phyloP scores from a whole-genome alignment of 2,888 invertebrate genomes.

The Heteromurus nitidus region DNA sequence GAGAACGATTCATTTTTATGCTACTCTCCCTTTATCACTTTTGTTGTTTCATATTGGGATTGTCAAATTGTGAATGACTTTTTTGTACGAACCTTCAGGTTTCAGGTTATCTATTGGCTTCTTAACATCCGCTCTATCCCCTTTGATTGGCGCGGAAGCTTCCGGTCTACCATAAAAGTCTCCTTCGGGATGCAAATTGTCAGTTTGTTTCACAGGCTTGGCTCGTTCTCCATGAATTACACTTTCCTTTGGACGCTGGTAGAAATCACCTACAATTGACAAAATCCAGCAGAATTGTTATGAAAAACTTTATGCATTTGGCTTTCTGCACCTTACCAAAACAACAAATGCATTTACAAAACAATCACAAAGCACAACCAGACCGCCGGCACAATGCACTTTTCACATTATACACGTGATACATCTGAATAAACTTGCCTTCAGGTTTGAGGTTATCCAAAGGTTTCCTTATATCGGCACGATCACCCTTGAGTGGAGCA shows the following conservation, averaged over 20 bases:
- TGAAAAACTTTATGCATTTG: too few relatives aligned
- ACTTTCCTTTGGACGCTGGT: slow-evolving; percentile 77
- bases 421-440: too few relatives aligned
- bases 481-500: too few relatives aligned
- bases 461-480: too few relatives aligned
- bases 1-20: neutral
- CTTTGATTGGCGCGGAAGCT: slow-evolving; percentile 75
- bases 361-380: slow-evolving; percentile 1
- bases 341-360: too few relatives aligned
- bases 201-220: slow-evolving; percentile 76
- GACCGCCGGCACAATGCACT: neutral
- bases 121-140: slow-evolving; percentile 62
- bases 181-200: slow-evolving; percentile 79
- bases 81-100: slow-evolving; percentile 63
- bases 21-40: neutral
- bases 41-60: neutral
- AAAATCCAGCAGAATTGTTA: slow-evolving; percentile 66
- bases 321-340: too few relatives aligned
- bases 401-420: too few relatives aligned
- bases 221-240: slow-evolving; percentile 77
- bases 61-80: neutral
- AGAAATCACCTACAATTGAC: slow-evolving; percentile 80
- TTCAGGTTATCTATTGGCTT: slow-evolving; percentile 71
- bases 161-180: slow-evolving; percentile 77
- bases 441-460: slow-evolving; percentile 75